Percentiles rank a stretch among this genome's conserved stretches.
Evolutionary conservation across 2,888 invertebrate genomes (phyloP).

Genomic region (Acleris sparsana): DNA sequence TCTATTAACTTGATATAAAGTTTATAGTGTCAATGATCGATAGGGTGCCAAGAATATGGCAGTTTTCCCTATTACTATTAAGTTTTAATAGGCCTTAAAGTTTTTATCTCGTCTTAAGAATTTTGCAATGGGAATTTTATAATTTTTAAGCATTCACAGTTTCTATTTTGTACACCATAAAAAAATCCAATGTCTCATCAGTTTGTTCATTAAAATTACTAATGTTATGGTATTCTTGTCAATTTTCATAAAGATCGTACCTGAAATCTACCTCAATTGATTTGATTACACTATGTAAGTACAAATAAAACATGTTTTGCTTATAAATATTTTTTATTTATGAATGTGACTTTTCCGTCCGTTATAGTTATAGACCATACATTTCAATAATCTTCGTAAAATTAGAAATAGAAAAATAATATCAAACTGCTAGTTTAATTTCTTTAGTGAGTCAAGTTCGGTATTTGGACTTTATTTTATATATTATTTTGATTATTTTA

Average conservation of each 20-base stretch:
- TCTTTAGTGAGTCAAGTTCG: constrained; percentile 66
- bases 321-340: constrained; percentile 81
- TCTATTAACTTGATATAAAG: too few species aligned
- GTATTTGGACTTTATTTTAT: constrained; percentile 2
- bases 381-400: constrained; percentile 78
- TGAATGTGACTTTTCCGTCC: constrained; percentile 76
- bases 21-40: too few species aligned
- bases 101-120: too few species aligned
- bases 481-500: constrained; percentile 18
- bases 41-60: too few species aligned
- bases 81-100: too few species aligned
- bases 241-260: neutral
- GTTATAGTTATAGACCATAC: constrained; percentile 74
- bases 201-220: neutral
- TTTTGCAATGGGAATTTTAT: too few species aligned
- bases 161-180: too few species aligned
- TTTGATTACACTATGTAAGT: neutral
- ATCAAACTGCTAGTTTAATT: constrained; percentile 79
- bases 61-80: too few species aligned
- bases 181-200: too few species aligned
- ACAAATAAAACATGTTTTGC: constrained; percentile 65
- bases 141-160: too few species aligned
- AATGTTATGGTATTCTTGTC: neutral
- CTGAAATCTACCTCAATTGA: constrained; percentile 2
- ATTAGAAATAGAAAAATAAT: constrained; percentile 84